Base-by-base conservation (phyloP, 1,140 invertebrate genomes). In the Drosophila pseudoobscura region DNA sequence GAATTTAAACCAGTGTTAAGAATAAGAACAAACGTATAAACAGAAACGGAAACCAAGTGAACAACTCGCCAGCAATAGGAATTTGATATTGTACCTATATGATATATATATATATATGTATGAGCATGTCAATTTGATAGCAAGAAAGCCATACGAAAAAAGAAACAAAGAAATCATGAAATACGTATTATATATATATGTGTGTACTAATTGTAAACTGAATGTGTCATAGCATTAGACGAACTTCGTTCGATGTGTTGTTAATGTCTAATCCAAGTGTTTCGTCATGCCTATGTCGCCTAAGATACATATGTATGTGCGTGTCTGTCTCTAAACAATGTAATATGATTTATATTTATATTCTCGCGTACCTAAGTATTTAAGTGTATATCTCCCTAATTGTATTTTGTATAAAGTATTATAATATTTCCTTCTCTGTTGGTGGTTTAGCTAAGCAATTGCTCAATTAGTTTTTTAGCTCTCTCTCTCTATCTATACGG, bases 381-480 rank as follows among this genome's bases (percentile, higher is more conserved):
- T 29, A 49, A 65, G 7, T 29, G 50, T 31, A 51, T n/a, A 29
- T 51, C 17, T 45, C n/a, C n/a, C 7, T 15, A 17, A 15, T 22
- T 17, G 17, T 52, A 22, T 29, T 55, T 55, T 74, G 70, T 74
- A 75, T 66, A 58, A 75, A 65, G 70, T 75, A 75, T 75, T 75
- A 75, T 43, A 49, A 75, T 76, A 75, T 13, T 75, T 75, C 60
- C 71, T 54, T 74, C 41, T 51, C 52, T 13, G 59, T 87, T 79
- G 83, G 63, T 83, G 82, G 78, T 39, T 13, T 39, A 39, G 35
- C 35, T 39, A 39, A 68, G 82, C 71, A 88, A 78, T 75, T 83
- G 83, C 83, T 87, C 83, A 87, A 88, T 78, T 75, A 85, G 77
- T 84, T 84, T 13, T 41, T 58, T 57, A 75, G 56, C 52, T 80